These are phyloP conservation scores for Zaprionus gabonicus DNA, from an alignment of 1,140 invertebrate species.

Conservation along the genomic window DNA sequence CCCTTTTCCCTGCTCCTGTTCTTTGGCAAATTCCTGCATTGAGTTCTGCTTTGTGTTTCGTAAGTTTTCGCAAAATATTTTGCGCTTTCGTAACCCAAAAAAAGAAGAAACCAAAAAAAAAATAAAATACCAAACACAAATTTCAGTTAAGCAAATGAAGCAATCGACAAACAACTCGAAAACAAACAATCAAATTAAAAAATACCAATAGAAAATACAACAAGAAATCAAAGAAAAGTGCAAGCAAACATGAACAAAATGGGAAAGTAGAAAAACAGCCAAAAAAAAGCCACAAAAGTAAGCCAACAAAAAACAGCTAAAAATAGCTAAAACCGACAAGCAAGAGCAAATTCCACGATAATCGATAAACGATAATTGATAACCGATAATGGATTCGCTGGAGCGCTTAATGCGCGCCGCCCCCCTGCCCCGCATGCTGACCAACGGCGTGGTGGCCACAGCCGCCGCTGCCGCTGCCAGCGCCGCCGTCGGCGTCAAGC, in stretches of 20 bases:
- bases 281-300: conserved; percentile 31
- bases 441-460: conserved; percentile 88
- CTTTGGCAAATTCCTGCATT: conserved; percentile 63
- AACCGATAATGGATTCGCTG: conserved; percentile 89
- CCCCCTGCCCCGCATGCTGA: conserved; percentile 88
- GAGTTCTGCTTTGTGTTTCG: conserved; percentile 35
- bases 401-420: conserved; percentile 90
- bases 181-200: conserved; percentile 43
- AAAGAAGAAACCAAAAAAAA: not conserved
- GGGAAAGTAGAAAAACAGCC: conserved; percentile 14
- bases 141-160: conserved; percentile 62
- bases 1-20: not conserved
- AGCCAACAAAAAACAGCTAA: conserved; percentile 9
- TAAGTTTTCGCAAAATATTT: conserved; percentile 18
- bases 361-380: conserved; percentile 30
- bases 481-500: conserved; percentile 85
- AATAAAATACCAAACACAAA: conserved; percentile 10
- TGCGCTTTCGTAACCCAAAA: not conserved
- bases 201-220: conserved; percentile 19
- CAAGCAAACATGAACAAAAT: conserved; percentile 21
- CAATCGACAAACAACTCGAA: conserved; percentile 30
- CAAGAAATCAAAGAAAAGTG: conserved; percentile 13
- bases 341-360: conserved; percentile 5
- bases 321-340: not conserved
- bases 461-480: conserved; percentile 70